Percentiles rank a stretch among this genome's conserved stretches.
These are phyloP conservation scores for Anaspis maculata DNA, from an alignment of 2,888 invertebrate genomes.

Conservation along the genomic window DNA sequence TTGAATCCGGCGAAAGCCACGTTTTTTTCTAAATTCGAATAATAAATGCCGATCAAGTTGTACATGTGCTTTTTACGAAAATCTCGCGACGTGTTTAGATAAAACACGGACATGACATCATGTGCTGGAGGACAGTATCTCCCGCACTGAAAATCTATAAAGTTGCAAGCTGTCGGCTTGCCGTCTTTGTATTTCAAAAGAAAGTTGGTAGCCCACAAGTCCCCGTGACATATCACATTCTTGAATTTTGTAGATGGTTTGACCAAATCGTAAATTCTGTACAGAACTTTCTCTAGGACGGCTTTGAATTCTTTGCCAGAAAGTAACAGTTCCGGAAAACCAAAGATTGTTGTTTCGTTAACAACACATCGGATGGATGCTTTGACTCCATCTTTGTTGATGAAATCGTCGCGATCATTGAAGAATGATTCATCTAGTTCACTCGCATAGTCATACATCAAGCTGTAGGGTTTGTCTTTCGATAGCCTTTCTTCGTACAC, in stretches of 20 bases:
- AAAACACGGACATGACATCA: constrained; percentile 47
- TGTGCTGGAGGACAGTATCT: constrained; percentile 56
- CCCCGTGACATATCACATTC: constrained; percentile 53
- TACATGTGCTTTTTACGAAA: constrained; percentile 27
- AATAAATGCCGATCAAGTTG: constrained; percentile 31
- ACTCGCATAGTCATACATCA: constrained; percentile 19
- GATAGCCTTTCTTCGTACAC: constrained; percentile 28
- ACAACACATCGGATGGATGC: constrained; percentile 28
- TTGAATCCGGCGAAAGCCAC: constrained; percentile 22
- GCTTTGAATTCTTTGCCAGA: constrained; percentile 25
- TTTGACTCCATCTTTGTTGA: constrained; percentile 21
- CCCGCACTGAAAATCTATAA: constrained; percentile 39
- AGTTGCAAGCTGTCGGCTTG: constrained; percentile 26
- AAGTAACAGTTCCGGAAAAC: constrained; percentile 22
- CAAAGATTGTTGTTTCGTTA: constrained; percentile 26
- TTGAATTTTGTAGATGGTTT: constrained; percentile 38
- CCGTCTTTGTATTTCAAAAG: constrained; percentile 27
- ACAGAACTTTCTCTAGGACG: constrained; percentile 17
- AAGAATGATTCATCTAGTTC: constrained; percentile 24
- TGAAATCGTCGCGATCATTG: constrained; percentile 21
- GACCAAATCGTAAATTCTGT: constrained; percentile 25
- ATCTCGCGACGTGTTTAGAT: constrained; percentile 28
- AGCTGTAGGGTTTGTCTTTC: constrained; percentile 11
- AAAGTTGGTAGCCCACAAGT: constrained; percentile 56
- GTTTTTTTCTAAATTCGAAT: constrained; percentile 28